A percentile compares a stretch with the other conserved stretches of the same genome.
Conservation (phyloP, 2,888 invertebrate genomes). For the Uloborus plumipes region DNA sequence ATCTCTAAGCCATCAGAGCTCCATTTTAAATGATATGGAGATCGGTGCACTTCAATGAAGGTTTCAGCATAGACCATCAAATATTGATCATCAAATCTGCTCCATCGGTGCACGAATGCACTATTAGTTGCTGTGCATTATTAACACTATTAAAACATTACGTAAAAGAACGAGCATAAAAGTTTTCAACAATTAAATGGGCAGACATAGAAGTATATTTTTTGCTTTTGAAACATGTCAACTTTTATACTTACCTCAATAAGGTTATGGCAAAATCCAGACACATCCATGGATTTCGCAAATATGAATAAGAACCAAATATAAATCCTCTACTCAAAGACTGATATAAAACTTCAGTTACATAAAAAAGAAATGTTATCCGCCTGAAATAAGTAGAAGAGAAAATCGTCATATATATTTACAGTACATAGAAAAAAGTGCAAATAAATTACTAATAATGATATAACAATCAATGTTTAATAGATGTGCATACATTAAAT, state of each 20-base stretch:
- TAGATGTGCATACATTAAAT: not conserved
- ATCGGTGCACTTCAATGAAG: too few species aligned
- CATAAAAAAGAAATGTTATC: slow-evolving; percentile 40
- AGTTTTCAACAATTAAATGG: too few species aligned
- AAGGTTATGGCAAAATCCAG: slow-evolving; percentile 51
- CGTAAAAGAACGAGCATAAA: too few species aligned
- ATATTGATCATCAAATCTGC: too few species aligned
- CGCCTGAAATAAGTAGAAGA: slow-evolving; percentile 11
- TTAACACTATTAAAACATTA: too few species aligned
- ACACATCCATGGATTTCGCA: slow-evolving; percentile 51
- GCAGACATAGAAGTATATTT: too few species aligned
- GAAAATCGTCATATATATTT: not conserved
- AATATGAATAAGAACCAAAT: slow-evolving; percentile 40
- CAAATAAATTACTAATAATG: not conserved
- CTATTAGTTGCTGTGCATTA: too few species aligned
- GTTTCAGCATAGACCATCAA: too few species aligned
- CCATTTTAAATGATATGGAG: too few species aligned
- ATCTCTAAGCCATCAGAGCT: too few species aligned
- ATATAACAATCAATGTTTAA: not conserved
- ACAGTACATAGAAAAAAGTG: not conserved
- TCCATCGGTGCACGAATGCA: too few species aligned
- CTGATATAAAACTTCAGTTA: slow-evolving; percentile 32
- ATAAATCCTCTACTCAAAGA: slow-evolving; percentile 46
- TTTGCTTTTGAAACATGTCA: too few species aligned
- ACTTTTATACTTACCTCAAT: slow-evolving; percentile 20